Base-by-base conservation (phyloP, 2,888 invertebrate species). In the Calliopum simillimum region DNA sequence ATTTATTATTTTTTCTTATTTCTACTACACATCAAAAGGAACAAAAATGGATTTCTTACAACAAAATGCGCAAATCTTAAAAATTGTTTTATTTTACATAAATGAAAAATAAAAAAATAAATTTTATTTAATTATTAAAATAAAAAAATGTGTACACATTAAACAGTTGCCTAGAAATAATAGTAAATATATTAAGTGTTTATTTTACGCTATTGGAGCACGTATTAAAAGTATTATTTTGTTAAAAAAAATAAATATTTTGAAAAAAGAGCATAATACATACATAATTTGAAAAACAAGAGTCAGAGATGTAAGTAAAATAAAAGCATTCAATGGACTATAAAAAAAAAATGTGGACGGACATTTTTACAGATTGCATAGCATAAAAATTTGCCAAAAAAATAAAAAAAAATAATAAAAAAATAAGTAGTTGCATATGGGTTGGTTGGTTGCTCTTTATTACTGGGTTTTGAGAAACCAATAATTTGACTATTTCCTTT, bases 1-100 rank as follows among this genome's bases (percentile, higher is more conserved):
- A 47, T 68, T 53, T 64, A 69, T 67, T 58, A 47, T 69, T 71
- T 58, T 61, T 58, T 49, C 13, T 51, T 67, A 65, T 68, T 61
- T 64, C 56, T 55, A 55, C 66, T 71, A 73, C 63, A 63, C 65
- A 64, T 71, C 59, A 63, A 71, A 43, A 62, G 55, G 61, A 63
- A 46, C 66, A 44, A 66, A 67, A 67, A 56, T 56, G 21, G 25
- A 23, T 14, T 16, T 49, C 58, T 58, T 47, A 67, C 47, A 56
- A 59, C 56, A 43, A 19, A 65, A 53, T 53, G 53, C 53, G 53
- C 19, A 6, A 23, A 62, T n/a, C n/a, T n/a, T n/a, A 12, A 53
- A n/a, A 53, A 53, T 23, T n/a, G 19, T 21, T 53, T 53, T 12
- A 21, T 53, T 19, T 53, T 21, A 4, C 49, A 5, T n/a, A 5